Evolutionary conservation across 2,888 invertebrate genomes (phyloP).

Genomic region (Hirtodrosophila duncani): DNA sequence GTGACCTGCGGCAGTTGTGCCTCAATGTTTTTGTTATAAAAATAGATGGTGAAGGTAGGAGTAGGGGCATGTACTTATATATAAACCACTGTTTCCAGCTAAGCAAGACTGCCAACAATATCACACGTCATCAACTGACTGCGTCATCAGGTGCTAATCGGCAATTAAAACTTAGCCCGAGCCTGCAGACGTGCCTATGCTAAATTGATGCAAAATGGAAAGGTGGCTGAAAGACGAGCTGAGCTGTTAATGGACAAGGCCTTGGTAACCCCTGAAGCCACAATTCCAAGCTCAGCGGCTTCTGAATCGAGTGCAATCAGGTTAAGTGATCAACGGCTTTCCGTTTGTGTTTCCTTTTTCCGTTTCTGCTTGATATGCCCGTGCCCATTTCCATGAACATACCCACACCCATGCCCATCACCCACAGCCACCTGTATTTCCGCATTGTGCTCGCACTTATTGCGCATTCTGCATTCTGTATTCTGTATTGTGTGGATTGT

Average conservation of each 20-base stretch:
- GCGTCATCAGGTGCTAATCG: conserved; percentile 40
- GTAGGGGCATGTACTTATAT: conserved; percentile 10
- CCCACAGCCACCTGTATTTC: conserved; percentile 41
- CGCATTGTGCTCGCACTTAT: conserved; percentile 21
- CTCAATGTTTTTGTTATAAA: conserved; percentile 30
- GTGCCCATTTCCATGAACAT: background rate
- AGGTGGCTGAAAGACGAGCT: conserved; percentile 11
- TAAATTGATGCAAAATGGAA: conserved; percentile 16
- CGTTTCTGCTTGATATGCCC: background rate
- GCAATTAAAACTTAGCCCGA: conserved; percentile 32
- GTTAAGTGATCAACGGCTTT: conserved; percentile 55
- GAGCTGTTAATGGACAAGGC: too few relatives aligned
- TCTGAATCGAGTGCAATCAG: conserved; percentile 53
- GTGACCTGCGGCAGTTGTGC: conserved; percentile 58
- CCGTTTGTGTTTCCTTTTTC: conserved; percentile 29
- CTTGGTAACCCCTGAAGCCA: too few relatives aligned
- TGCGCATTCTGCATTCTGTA: conserved; percentile 24
- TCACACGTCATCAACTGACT: background rate
- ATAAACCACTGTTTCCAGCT: background rate
- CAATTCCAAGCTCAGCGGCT: conserved; percentile 52
- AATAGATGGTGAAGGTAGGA: too few relatives aligned
- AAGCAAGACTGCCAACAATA: background rate
- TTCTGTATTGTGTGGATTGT: conserved; percentile 31
- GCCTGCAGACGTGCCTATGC: background rate
- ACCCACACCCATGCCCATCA: conserved; percentile 9